Base-by-base conservation (phyloP, 2,888 invertebrate species). In the Conops quadrifasciatus region DNA sequence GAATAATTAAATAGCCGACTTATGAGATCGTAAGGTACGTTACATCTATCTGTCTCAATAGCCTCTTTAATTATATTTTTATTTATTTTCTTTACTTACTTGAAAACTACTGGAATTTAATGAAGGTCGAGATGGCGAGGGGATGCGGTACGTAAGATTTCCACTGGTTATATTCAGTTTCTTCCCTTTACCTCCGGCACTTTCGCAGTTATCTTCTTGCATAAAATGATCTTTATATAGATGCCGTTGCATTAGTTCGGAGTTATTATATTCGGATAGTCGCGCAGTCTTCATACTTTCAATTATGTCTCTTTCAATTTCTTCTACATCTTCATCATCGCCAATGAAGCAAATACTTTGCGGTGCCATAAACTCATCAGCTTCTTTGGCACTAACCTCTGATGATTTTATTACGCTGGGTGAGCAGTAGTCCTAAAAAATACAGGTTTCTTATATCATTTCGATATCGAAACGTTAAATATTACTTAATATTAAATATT, bases 271-370 rank as follows among this genome's bases (percentile, higher is more conserved):
- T 66, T 81, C 83, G 3, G 81, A 78, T 64, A 83, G 77, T 71
- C 79, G 78, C 58, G 83, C 79, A 36, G 80, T 77, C 75, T 83
- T 83, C 79, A 82, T 80, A 9, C 82, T 80, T 71, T 85, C 85
- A 66, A 83, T 83, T 24, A 85, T 84, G 71, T 83, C 84, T 70
- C 84, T 84, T 78, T 87, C 86, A 60, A 85, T 80, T 73, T 85
- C 84, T 7, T 86, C 86, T 19, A 84, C 83, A 84, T 88, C 88
- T 62, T 87, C 88, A 28, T 90, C 89, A 84, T 90, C 91, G 81
- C 94, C 95, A 77, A 95, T 95, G 82, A 96, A 96, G 70, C 95
- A 95, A 80, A 96, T 95, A 87, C 93, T 95, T 84, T 96, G 96
- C 0, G 96, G 95, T 79, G 94, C 95, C 95, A 96, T 95, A 82